Percentiles rank a stretch among this genome's conserved stretches.
phyloP scores from a whole-genome alignment of 1,140 invertebrate genomes.

The Neotoxoptera formosana region DNA sequence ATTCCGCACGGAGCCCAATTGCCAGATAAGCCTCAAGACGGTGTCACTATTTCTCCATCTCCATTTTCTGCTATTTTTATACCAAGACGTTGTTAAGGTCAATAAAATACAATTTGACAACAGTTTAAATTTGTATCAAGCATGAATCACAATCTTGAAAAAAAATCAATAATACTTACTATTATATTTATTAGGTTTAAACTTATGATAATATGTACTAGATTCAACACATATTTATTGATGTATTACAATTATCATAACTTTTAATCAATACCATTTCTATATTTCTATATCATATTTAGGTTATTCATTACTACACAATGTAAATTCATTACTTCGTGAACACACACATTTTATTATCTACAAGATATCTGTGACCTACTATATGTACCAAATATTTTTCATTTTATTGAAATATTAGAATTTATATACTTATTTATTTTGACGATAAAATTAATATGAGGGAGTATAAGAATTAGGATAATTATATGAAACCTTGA shows the following conservation, averaged over 20 bases:
- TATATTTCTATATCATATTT: background rate
- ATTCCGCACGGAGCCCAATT: slow-evolving; percentile 63
- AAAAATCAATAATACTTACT: background rate
- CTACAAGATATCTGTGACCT: too few relatives aligned
- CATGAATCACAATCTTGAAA: background rate
- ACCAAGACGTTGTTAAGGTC: slow-evolving; percentile 32
- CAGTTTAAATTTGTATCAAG: background rate
- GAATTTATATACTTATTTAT: background rate
- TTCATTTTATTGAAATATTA: background rate
- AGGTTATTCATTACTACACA: background rate
- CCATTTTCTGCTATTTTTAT: slow-evolving; percentile 64
- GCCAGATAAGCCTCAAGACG: slow-evolving; percentile 64
- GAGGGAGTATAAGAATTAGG: background rate
- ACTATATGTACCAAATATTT: background rate
- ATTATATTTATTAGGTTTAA: background rate
- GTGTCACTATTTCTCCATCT: slow-evolving; percentile 67
- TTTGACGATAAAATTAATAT: background rate
- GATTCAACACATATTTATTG: background rate
- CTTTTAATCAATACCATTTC: too few relatives aligned
- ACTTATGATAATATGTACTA: too few relatives aligned
- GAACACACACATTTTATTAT: background rate
- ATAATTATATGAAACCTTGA: background rate
- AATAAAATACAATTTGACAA: background rate
- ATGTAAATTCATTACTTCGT: background rate
- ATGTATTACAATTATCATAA: background rate